These are phyloP conservation scores for Nasonia longicornis DNA, from an alignment of 1,140 invertebrate genomes.

Conservation along the genomic window DNA sequence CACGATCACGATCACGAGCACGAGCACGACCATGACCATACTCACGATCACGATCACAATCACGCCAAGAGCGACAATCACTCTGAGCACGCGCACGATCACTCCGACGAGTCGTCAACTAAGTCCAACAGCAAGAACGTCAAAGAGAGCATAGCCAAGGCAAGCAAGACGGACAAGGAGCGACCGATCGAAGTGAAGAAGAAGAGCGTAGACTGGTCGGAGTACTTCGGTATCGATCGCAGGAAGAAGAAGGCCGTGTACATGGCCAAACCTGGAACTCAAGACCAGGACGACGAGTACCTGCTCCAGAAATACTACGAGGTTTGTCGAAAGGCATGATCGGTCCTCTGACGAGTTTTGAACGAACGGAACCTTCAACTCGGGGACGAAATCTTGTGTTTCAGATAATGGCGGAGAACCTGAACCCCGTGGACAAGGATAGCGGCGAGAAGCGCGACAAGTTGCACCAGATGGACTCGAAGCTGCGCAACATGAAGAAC, in stretches of 20 bases:
- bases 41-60: conserved; percentile 53
- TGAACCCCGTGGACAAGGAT: conserved; percentile 54
- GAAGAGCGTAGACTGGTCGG: conserved; percentile 86
- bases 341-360: background rate
- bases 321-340: conserved; percentile 51
- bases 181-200: conserved; percentile 74
- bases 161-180: conserved; percentile 55
- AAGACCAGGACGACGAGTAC: conserved; percentile 71
- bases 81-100: conserved; percentile 58
- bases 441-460: conserved; percentile 60
- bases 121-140: conserved; percentile 50
- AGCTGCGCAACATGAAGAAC: conserved; percentile 80
- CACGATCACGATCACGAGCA: conserved; percentile 53
- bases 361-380: background rate
- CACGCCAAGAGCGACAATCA: conserved; percentile 53
- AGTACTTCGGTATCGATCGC: conserved; percentile 86
- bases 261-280: conserved; percentile 55
- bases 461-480: conserved; percentile 77
- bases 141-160: conserved; percentile 5
- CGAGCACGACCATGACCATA: conserved; percentile 48
- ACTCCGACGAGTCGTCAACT: conserved; percentile 49
- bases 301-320: conserved; percentile 70
- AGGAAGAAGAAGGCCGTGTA: conserved; percentile 76
- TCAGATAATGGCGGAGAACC: conserved; percentile 62
- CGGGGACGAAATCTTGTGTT: conserved; percentile 8